Conservation (phyloP, 2,888 invertebrate species). For the Melangyna quadrimaculata region DNA sequence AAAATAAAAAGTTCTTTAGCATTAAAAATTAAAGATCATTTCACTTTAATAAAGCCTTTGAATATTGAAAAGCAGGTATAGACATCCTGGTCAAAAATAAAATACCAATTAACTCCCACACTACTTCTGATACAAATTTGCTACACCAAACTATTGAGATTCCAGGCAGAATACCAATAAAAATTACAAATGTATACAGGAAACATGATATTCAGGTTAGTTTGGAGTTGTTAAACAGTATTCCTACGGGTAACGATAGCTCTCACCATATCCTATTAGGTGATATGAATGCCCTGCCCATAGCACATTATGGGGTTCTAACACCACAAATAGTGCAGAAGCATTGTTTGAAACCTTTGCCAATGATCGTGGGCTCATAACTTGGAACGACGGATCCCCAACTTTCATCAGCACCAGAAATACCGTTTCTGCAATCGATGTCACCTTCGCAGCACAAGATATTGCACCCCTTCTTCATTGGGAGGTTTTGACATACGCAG, state of each 20-base stretch:
- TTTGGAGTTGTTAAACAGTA: no score
- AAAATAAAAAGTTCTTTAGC: background rate
- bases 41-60: background rate
- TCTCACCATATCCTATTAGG: no score
- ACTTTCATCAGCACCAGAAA: background rate
- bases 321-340: background rate
- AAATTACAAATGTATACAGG: no score
- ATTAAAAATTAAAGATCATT: background rate
- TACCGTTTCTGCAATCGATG: background rate
- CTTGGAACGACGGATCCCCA: background rate
- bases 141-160: no score
- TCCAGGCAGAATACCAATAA: no score
- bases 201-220: no score
- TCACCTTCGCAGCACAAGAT: background rate
- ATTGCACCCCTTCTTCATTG: background rate
- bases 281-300: background rate
- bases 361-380: background rate
- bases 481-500: background rate
- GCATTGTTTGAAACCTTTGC: background rate
- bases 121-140: background rate
- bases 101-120: background rate
- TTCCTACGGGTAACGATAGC: no score
- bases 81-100: background rate
- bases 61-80: background rate
- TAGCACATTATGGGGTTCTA: background rate